Evolutionary conservation across 2,888 invertebrate species (phyloP).

Genomic region (Drosophila paracracens): DNA sequence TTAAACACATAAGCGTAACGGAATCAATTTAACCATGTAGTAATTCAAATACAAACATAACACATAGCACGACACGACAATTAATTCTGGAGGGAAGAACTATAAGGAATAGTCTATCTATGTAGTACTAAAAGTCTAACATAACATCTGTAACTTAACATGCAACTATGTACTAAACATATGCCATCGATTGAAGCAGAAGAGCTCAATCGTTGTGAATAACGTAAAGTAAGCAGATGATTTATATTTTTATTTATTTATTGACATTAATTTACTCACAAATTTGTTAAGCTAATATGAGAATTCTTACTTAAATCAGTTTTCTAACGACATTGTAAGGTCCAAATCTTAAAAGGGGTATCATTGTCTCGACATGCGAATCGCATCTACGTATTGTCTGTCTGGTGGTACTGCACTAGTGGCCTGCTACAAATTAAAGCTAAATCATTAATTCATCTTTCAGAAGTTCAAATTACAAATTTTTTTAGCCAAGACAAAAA

Average conservation of each 20-base stretch:
- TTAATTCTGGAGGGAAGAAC: not conserved
- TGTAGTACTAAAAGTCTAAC: too few relatives aligned
- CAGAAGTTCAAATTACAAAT: not conserved
- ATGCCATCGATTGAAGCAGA: too few relatives aligned
- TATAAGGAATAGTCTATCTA: not conserved
- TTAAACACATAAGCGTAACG: not conserved
- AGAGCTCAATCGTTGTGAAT: too few relatives aligned
- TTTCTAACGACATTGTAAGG: too few relatives aligned
- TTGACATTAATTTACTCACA: too few relatives aligned
- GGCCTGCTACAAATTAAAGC: not conserved
- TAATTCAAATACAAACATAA: too few relatives aligned
- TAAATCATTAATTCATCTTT: not conserved
- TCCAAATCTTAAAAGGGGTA: not conserved
- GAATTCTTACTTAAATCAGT: too few relatives aligned
- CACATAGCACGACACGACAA: too few relatives aligned
- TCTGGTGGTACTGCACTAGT: not conserved
- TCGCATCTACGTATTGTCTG: not conserved
- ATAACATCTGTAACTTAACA: too few relatives aligned
- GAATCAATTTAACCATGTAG: not conserved
- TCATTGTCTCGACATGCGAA: not conserved
- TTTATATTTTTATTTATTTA: too few relatives aligned
- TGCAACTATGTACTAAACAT: too few relatives aligned
- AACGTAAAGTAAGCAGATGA: too few relatives aligned
- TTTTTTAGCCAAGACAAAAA: not conserved
- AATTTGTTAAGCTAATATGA: not conserved